A percentile compares a stretch with the other conserved stretches of the same genome.
Evolutionary conservation across 2,888 invertebrate genomes (phyloP).

Genomic region (Sialis fuliginosa): DNA sequence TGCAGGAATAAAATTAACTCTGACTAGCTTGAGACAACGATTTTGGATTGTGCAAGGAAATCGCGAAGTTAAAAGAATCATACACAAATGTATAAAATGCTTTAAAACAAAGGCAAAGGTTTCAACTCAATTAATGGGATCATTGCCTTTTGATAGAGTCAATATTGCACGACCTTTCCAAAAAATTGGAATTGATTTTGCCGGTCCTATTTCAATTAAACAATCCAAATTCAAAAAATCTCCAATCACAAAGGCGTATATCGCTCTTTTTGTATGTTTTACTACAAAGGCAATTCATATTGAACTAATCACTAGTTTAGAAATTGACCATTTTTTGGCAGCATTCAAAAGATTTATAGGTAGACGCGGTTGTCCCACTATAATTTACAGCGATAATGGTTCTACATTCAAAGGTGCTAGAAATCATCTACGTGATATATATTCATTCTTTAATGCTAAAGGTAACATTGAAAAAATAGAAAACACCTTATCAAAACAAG

Average conservation of each 20-base stretch:
- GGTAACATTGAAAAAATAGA: background rate
- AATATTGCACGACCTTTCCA: slow-evolving; percentile 5
- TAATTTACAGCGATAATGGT: slow-evolving; percentile 14
- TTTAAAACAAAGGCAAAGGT: background rate
- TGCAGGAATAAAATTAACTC: background rate
- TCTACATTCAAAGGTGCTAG: slow-evolving; percentile 15
- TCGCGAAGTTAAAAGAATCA: background rate
- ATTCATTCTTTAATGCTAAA: background rate
- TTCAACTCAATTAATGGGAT: slow-evolving; percentile 7
- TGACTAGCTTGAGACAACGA: background rate
- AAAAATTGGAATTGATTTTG: slow-evolving; percentile 10
- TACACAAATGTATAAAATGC: background rate
- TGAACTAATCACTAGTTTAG: background rate
- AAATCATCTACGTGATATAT: slow-evolving; percentile 8
- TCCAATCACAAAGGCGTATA: background rate
- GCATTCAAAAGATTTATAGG: background rate
- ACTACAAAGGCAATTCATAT: background rate
- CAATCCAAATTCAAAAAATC: background rate
- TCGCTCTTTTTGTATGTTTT: background rate
- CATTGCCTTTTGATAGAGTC: slow-evolving; percentile 7
- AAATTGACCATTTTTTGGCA: background rate
- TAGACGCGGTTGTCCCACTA: background rate
- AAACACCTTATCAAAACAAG: slow-evolving; percentile 7
- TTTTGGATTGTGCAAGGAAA: background rate
- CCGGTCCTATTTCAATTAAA: slow-evolving; percentile 9